Percentiles rank a stretch among this genome's conserved stretches.
Conservation (phyloP, 2,797 vertebrate species). For the Sebastiscus tertius region DNA sequence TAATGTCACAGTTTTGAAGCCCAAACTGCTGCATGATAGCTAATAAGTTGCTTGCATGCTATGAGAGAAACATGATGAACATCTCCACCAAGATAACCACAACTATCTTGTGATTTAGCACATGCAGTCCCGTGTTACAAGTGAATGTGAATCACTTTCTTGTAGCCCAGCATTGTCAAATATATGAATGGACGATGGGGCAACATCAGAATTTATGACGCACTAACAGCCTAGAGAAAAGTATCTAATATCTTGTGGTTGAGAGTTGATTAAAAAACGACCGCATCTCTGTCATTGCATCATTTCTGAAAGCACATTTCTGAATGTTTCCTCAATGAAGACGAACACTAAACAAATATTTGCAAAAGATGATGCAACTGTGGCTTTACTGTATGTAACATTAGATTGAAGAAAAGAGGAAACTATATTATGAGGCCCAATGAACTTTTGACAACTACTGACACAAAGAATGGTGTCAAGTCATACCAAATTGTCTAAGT, state of each 20-base stretch:
- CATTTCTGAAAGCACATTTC: background rate
- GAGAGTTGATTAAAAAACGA: background rate
- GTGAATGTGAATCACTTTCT: background rate
- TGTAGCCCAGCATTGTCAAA: background rate
- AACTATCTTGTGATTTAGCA: background rate
- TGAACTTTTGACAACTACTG: background rate
- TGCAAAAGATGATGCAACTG: background rate
- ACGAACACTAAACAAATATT: background rate
- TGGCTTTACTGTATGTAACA: background rate
- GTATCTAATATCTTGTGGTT: background rate
- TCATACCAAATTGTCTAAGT: background rate
- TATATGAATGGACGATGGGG: background rate
- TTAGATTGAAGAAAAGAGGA: background rate
- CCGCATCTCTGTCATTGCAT: background rate
- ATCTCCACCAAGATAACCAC: background rate
- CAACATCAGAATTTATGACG: background rate
- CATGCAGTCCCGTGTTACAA: background rate
- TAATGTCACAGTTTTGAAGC: conserved; percentile 3
- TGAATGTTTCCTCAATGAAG: background rate
- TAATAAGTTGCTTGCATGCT: background rate
- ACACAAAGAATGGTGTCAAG: background rate
- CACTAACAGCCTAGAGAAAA: background rate
- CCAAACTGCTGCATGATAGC: background rate
- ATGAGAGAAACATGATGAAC: background rate
- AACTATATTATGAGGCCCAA: background rate